Evolutionary conservation across 1,140 invertebrate species (phyloP), one percentile per base, ranked within the genome.

Genomic region (Trichomalopsis sarcophagae): DNA sequence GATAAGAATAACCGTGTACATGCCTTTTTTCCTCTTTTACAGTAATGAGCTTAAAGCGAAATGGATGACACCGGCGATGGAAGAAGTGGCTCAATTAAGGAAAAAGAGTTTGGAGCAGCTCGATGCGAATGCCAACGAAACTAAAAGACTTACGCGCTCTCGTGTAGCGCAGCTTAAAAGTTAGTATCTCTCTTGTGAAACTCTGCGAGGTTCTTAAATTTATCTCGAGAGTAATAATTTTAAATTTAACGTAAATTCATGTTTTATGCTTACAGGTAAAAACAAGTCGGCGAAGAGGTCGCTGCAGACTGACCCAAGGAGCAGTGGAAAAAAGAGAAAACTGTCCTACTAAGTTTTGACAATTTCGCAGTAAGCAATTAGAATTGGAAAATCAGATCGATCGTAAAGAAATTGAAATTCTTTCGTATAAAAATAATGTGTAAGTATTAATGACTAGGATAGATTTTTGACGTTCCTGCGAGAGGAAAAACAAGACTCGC

Each of bases 11-110:
- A 71, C 23, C 68, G 30, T 76, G 30, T 76, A 77, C 27, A 40
- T 76, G 69, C 0, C 62, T 71, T 78, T 76, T 86, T 79, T 40
- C 2, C 84, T 14, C 40, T 30, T 69, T 88, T 87, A 3, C 21
- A 91, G 90, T 76, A 89, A 88, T 50, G 91, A 92, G 6, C 77
- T 89, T 17, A 92, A 91, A 86, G 73, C 89, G 40, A 92, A 91
- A 80, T 92, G 90, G 90, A 91, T 92, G 90, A 93, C 92, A 79
- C 92, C 92, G 10, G 92, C 92, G 4, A 93, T 93, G 92, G 92
- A 93, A 86, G 90, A 92, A 89, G 86, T 93, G 33, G 89, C 88
- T 36, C 88, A 88, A 81, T 87, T 92, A 44, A 91, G 85, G 75
- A 90, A 90, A 79, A 92, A 89, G 79, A 83, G 74, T 77, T 14